Conservation (phyloP, 1,140 invertebrate genomes). For the Ceratina calcarata region DNA sequence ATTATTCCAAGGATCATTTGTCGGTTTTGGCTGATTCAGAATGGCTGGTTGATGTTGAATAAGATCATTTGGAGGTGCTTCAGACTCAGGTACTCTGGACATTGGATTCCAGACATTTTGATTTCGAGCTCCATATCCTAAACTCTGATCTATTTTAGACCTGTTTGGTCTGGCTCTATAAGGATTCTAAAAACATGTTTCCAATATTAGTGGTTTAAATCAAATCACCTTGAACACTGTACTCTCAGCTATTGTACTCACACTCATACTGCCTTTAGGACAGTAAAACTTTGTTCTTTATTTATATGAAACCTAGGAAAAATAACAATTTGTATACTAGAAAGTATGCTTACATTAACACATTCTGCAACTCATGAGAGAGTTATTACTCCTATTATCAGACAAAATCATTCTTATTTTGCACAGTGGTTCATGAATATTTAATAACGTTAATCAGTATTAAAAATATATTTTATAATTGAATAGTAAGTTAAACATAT, state of each 20-base stretch:
- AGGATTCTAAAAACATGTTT: slow-evolving; percentile 71
- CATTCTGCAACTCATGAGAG: neutral
- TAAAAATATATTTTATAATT: neutral
- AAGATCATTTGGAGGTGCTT: slow-evolving; percentile 51
- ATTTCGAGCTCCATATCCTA: slow-evolving; percentile 72
- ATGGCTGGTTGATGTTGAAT: slow-evolving; percentile 55
- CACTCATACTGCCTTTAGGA: slow-evolving; percentile 69
- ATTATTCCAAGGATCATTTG: slow-evolving; percentile 75
- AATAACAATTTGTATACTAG: neutral
- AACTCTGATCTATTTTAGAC: slow-evolving; percentile 68
- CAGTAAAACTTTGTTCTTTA: slow-evolving; percentile 54
- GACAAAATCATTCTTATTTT: neutral
- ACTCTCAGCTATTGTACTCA: slow-evolving; percentile 64
- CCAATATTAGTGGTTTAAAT: neutral
- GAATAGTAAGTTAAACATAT: neutral
- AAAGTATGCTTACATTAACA: neutral
- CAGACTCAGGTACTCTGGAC: slow-evolving; percentile 49
- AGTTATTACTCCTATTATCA: neutral
- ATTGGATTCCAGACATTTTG: slow-evolving; percentile 72
- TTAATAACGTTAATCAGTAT: neutral
- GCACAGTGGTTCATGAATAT: neutral
- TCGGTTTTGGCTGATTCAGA: slow-evolving; percentile 64
- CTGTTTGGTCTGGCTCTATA: slow-evolving; percentile 73
- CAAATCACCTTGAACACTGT: neutral
- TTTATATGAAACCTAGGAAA: slow-evolving; percentile 69